Evolutionary conservation across 2,888 invertebrate species (phyloP), one percentile per base, ranked within the genome.

Genomic region (Cyrtodaria siliqua): DNA sequence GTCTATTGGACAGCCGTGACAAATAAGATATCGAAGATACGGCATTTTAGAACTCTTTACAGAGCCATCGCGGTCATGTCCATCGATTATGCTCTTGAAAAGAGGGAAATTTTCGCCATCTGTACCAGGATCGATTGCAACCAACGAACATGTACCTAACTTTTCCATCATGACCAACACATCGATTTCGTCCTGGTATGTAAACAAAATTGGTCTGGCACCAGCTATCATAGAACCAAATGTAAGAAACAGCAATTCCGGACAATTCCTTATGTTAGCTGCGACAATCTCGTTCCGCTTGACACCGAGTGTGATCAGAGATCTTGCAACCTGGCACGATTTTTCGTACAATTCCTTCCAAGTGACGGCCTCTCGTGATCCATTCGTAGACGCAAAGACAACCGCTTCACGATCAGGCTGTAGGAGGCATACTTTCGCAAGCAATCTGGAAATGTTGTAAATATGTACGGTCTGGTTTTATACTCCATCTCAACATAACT

Each of bases 111-210:
- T 68, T 2, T 20, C 53, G 3, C 47, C 63, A 9, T 63, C 47
- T 9, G 16, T 23, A 1, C 67, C 71, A 1, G 71, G 71, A 57
- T 77, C 71, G 23, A 77, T 24, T 14, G 67, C 53, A 18, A 77
- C 16, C n/a, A 59, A 2, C 1, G 76, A 55, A 52, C 64, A 66
- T 20, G 20, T 71, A 12, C 20, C 52, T 20, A 77, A n/a, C 47
- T 38, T 56, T 50, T 67, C 38, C 74, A 74, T 74, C 6, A 66
- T 20, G 1, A 63, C 61, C 2, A 74, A 16, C 0, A 79, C 44
- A 29, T 79, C 79, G 33, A 70, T 74, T 53, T 74, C 74, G 38
- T 79, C 71, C 8, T 2, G 57, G 55, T 74, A 79, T 2, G 79
- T 70, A 44, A 79, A 70, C 9, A 61, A 23, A 0, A 70, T 16